Conservation (phyloP, 2,113 vertebrate species). For the Xenopus tropicalis region DNA sequence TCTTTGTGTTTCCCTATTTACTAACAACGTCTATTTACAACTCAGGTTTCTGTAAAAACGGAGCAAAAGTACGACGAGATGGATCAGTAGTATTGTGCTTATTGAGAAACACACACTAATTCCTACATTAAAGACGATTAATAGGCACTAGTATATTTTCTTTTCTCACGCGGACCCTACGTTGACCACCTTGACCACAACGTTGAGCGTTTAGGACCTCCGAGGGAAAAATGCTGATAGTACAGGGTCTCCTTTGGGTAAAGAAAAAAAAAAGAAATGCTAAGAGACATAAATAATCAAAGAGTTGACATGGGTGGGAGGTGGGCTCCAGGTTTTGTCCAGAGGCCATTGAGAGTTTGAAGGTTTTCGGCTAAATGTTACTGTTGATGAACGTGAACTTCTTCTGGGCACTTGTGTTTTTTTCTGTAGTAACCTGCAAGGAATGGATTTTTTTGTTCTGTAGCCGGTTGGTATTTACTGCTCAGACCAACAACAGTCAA, state of each 20-base stretch:
- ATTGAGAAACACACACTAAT: conserved; percentile 68
- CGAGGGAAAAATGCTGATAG: not conserved
- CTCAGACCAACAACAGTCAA: conserved; percentile 22
- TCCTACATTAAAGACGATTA: conserved; percentile 59
- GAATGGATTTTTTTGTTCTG: conserved; percentile 24
- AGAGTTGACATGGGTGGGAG: conserved; percentile 29
- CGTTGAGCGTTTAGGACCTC: conserved; percentile 50
- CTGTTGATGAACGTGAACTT: not conserved
- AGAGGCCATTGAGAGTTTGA: not conserved
- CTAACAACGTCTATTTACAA: conserved; percentile 54
- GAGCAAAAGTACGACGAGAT: conserved; percentile 53
- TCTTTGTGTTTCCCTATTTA: conserved; percentile 28
- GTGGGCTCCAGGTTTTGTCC: conserved; percentile 35
- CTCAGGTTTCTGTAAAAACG: conserved; percentile 47
- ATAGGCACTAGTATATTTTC: conserved; percentile 75
- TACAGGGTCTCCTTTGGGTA: not conserved
- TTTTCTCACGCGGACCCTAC: conserved; percentile 58
- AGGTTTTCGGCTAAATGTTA: not conserved
- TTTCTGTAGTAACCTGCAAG: conserved; percentile 2
- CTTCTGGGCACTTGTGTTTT: not conserved
- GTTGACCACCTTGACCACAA: conserved; percentile 45
- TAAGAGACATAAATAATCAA: not conserved
- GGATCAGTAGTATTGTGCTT: conserved; percentile 69
- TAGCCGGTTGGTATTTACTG: conserved; percentile 15
- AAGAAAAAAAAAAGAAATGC: conserved; percentile 29